phyloP scores from a whole-genome alignment of 1,140 invertebrate species.

The Brachionus paranguensis region DNA sequence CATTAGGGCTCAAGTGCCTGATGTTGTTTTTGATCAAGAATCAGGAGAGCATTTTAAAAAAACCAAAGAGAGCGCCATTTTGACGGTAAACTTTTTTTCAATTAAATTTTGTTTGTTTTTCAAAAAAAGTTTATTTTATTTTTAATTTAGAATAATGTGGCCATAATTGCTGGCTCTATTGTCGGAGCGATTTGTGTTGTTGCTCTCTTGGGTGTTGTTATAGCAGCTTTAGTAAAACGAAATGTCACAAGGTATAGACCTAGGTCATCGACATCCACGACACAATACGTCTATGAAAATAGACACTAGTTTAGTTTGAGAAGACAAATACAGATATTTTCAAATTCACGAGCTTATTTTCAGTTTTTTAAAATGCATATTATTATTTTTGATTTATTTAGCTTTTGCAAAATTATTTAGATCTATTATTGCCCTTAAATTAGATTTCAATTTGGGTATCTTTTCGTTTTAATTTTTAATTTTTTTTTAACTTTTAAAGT shows the following conservation, averaged over 20 bases:
- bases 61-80: neutral
- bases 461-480: neutral
- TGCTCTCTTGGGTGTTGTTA: neutral
- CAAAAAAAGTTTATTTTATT: neutral
- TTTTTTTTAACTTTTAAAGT: neutral
- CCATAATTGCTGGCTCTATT: neutral
- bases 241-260: neutral
- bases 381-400: neutral
- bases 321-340: neutral
- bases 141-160: slow-evolving; percentile 19
- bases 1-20: slow-evolving; percentile 19
- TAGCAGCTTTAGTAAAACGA: neutral
- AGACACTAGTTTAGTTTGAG: neutral
- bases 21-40: neutral
- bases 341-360: neutral
- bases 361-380: neutral
- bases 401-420: neutral
- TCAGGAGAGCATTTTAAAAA: neutral
- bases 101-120: neutral
- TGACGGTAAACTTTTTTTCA: neutral
- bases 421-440: neutral
- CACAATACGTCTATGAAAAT: slow-evolving; percentile 5
- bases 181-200: slow-evolving; percentile 3
- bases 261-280: neutral
- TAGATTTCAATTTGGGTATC: neutral